Conservation (phyloP, 64 coral and sea anemone genomes). For the Cladopsammia gracilis region DNA sequence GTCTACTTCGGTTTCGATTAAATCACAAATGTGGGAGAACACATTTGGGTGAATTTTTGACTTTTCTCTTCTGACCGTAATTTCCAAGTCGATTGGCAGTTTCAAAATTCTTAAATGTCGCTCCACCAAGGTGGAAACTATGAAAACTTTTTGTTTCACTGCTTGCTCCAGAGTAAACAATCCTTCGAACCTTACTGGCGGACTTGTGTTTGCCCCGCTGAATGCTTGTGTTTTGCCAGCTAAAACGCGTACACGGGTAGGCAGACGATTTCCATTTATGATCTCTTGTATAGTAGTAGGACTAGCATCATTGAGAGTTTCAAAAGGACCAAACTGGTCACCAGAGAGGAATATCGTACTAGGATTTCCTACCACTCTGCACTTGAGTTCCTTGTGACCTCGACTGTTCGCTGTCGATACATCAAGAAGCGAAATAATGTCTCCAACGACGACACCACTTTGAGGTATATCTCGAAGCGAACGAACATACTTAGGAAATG, state of each 20-base stretch:
- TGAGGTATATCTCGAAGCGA: slow-evolving; percentile 9
- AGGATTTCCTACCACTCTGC: not conserved
- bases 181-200: no score
- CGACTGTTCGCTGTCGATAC: not conserved
- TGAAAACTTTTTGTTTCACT: slow-evolving; percentile 12
- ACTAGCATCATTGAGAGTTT: not conserved
- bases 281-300: not conserved
- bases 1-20: not conserved
- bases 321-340: not conserved
- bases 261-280: not conserved
- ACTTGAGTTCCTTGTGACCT: not conserved
- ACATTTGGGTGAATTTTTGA: not conserved
- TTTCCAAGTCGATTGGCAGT: not conserved
- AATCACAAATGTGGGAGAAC: not conserved
- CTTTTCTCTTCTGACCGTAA: not conserved
- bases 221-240: not conserved
- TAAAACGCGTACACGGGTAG: not conserved
- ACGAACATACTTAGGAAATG: slow-evolving; percentile 5
- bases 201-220: not conserved
- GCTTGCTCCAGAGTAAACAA: not conserved
- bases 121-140: not conserved
- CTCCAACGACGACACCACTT: not conserved
- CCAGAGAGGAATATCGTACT: not conserved
- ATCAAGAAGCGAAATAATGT: not conserved
- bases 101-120: not conserved